Evolutionary conservation across 2,113 vertebrate genomes (phyloP).

Genomic region (Otolemur garnettii): DNA sequence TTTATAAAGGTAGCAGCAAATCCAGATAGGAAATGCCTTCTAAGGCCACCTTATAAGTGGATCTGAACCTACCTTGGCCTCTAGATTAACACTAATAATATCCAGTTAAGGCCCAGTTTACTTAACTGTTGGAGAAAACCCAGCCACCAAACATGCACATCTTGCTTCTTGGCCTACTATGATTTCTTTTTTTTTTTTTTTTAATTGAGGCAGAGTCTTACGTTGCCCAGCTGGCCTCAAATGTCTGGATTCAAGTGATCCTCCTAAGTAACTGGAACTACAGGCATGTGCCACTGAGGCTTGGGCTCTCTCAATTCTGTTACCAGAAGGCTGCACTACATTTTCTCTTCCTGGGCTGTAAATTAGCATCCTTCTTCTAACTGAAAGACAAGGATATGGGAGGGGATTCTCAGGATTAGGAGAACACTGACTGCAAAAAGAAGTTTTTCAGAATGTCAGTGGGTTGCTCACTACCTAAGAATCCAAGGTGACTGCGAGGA

Average conservation of each 20-base stretch:
- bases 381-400: background rate
- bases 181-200: too few species aligned
- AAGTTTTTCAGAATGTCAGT: background rate
- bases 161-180: background rate
- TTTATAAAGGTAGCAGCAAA: conserved; percentile 48
- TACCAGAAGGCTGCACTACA: background rate
- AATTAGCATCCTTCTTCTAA: background rate
- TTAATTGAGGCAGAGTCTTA: too few species aligned
- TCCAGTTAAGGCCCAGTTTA: background rate
- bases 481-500: background rate
- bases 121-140: background rate
- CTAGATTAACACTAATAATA: background rate
- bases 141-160: background rate
- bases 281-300: too few species aligned
- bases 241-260: too few species aligned
- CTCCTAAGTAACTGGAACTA: too few species aligned
- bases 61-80: background rate
- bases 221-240: too few species aligned
- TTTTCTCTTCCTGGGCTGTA: conserved; percentile 44
- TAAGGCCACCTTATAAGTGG: background rate
- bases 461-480: background rate
- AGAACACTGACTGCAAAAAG: background rate
- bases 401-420: background rate
- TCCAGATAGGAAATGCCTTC: conserved; percentile 35
- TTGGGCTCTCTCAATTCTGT: background rate